Evolutionary conservation across 2,888 invertebrate species (phyloP), one percentile per base, ranked within the genome.

Genomic region (Agrochola lychnidis): DNA sequence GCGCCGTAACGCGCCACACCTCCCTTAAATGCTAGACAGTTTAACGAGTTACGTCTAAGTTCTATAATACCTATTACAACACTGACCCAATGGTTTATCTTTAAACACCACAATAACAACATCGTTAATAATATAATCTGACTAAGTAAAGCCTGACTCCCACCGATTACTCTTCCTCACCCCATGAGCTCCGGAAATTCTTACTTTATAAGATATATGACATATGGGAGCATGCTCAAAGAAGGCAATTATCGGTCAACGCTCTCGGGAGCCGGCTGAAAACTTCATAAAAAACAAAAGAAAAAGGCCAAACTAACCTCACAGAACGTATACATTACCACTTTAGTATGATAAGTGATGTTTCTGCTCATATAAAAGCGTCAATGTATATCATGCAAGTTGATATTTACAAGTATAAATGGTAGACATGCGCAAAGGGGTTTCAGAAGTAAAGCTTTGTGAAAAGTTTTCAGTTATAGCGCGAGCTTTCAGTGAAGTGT

Each of bases 381-480:
- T 14, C 79, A 70, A 76, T 81, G 87, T 12, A 79, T 73, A 5
- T 25, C 0, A 57, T 48, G 14, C 57, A 4, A 3, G 63, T 64
- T 73, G 45, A 72, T 80, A 67, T 70, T 73, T 61, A 69, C 63
- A 10, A 40, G 16, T n/a, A 19, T 42, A 4, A 51, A 77, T 66
- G n/a, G 51, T 73, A 72, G 81, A 84, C 92, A 92, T 93, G 93
- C 93, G 93, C 92, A 90, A 81, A 87, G 81, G 81, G 79, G 78
- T 66, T 76, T 78, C 81, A 79, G 67, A 82, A 86, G 83, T 81
- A 79, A 82, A 87, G 88, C 85, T 91, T 89, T 88, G 89, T 91
- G 89, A 92, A 93, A 93, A 91, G 85, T 91, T 89, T 91, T 92
- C 91, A 93, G 94, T 94, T 84, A 83, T 71, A 88, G 68, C 77